Evolutionary conservation across 2,888 invertebrate species (phyloP).

Genomic region (Meliscaeva auricollis): DNA sequence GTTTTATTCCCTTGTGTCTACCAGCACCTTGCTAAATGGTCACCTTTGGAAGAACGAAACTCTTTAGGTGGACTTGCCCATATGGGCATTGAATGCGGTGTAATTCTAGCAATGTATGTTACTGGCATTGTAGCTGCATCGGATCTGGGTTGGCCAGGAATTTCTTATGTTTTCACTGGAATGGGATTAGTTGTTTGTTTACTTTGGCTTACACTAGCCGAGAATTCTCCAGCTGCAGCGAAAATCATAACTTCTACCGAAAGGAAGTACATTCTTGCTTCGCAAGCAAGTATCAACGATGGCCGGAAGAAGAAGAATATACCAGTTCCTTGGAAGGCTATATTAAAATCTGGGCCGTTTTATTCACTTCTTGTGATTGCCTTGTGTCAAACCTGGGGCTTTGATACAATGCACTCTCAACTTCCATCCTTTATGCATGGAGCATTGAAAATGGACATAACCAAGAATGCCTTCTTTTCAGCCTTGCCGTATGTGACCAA

Average conservation of each 20-base stretch:
- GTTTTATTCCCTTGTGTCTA: constrained; percentile 87
- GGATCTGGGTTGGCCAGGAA: constrained; percentile 86
- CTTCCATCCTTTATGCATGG: constrained; percentile 87
- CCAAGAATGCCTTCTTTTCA: constrained; percentile 84
- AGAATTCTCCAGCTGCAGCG: constrained; percentile 85
- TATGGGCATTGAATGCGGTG: constrained; percentile 87
- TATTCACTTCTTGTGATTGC: constrained; percentile 85
- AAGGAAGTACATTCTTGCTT: constrained; percentile 84
- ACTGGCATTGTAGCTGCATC: constrained; percentile 86
- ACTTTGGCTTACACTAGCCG: constrained; percentile 85
- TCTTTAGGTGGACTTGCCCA: constrained; percentile 85
- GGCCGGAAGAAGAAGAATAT: constrained; percentile 79
- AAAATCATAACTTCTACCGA: constrained; percentile 85
- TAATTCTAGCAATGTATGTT: constrained; percentile 86
- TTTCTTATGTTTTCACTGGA: constrained; percentile 86
- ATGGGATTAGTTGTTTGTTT: constrained; percentile 84
- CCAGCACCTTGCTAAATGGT: constrained; percentile 87
- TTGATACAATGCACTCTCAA: constrained; percentile 88
- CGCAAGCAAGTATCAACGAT: constrained; percentile 78
- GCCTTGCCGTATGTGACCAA: constrained; percentile 85
- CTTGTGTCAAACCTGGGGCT: constrained; percentile 87
- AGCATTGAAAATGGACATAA: constrained; percentile 86
- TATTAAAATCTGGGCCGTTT: constrained; percentile 88
- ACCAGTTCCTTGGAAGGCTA: constrained; percentile 87
- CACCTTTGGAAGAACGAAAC: constrained; percentile 87